Evolutionary conservation across 2,113 vertebrate genomes (phyloP).

Genomic region (Hippocampus barbouri): DNA sequence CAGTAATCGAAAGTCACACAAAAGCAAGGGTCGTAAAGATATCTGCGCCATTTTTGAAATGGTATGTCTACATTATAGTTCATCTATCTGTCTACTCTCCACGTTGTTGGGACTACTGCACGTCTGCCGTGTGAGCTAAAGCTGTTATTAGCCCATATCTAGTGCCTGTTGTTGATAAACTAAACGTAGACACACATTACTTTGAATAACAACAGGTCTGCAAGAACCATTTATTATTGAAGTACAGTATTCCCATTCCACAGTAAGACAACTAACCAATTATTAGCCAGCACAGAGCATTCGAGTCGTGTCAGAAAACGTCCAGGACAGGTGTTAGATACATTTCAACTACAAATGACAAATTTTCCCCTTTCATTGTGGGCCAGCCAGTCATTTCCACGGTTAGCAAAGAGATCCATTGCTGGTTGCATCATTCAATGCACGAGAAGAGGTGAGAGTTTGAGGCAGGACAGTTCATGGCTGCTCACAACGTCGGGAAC

Average conservation of each 20-base stretch:
- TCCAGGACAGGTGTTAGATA: not conserved
- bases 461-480: not conserved
- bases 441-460: not conserved
- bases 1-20: conserved; percentile 63
- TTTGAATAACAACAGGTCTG: not conserved
- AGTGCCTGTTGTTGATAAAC: not conserved
- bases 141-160: conserved; percentile 23
- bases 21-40: conserved; percentile 70
- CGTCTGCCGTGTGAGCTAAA: too few species aligned
- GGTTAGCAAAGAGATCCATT: not conserved
- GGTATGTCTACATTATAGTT: conserved; percentile 49
- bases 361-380: not conserved
- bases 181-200: not conserved
- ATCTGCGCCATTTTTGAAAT: conserved; percentile 82
- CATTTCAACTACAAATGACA: not conserved
- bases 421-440: not conserved
- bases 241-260: too few species aligned
- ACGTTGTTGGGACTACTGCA: not conserved
- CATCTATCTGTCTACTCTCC: too few species aligned
- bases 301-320: not conserved
- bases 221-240: not conserved
- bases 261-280: not conserved
- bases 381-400: not conserved
- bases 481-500: not conserved
- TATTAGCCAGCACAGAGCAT: not conserved